These are phyloP conservation scores for Heliconius nattereri DNA, from an alignment of 1,140 invertebrate genomes.

Conservation along the genomic window DNA sequence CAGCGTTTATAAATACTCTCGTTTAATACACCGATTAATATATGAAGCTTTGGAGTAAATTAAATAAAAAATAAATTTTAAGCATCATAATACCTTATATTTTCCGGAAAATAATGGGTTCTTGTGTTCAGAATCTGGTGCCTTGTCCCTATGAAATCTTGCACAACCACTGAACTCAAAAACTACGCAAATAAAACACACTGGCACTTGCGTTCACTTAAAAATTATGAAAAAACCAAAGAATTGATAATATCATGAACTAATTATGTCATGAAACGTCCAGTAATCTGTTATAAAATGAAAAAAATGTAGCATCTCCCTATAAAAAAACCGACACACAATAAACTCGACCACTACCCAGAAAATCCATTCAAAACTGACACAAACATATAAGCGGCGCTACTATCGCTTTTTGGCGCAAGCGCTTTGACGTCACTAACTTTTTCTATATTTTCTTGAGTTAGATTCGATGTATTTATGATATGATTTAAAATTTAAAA, in stretches of 20 bases:
- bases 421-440: constrained; percentile 46
- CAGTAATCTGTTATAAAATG: constrained; percentile 61
- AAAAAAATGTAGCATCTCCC: constrained; percentile 69
- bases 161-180: constrained; percentile 71
- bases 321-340: constrained; percentile 54
- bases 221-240: constrained; percentile 47
- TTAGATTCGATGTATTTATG: background rate
- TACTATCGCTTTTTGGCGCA: constrained; percentile 57
- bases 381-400: constrained; percentile 56
- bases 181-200: constrained; percentile 67
- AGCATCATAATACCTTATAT: constrained; percentile 20
- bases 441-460: background rate
- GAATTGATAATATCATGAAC: constrained; percentile 56
- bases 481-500: background rate
- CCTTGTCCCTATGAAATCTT: constrained; percentile 65
- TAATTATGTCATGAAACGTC: constrained; percentile 69
- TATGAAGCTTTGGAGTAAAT: background rate
- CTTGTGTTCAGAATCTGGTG: constrained; percentile 46
- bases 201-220: constrained; percentile 57
- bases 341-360: constrained; percentile 57
- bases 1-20: constrained; percentile 6
- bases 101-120: constrained; percentile 25
- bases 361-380: constrained; percentile 76
- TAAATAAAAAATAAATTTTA: background rate
- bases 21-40: background rate